Evolutionary conservation across 2,113 vertebrate genomes (phyloP).

Genomic region (Colinus virginianus): DNA sequence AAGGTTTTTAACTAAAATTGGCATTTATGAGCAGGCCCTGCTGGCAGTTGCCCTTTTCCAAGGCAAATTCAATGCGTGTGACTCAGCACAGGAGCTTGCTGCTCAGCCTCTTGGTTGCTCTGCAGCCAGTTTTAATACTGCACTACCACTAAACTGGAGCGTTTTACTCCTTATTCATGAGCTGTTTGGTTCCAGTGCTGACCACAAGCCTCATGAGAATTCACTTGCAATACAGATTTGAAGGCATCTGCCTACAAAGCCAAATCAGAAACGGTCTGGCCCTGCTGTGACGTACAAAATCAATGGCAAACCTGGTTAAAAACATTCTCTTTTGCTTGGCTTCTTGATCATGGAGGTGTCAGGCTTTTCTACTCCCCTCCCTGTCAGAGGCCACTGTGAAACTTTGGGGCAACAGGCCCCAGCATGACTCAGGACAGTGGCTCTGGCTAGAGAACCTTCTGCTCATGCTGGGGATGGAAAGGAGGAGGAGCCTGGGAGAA

Average conservation of each 20-base stretch:
- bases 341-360: neutral
- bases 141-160: neutral
- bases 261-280: neutral
- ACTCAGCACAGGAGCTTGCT: neutral
- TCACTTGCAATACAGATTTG: neutral
- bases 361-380: neutral
- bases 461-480: neutral
- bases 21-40: constrained; percentile 17
- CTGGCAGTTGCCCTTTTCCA: constrained; percentile 28
- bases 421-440: neutral
- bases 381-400: neutral
- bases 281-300: neutral
- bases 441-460: neutral
- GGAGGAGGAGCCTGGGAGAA: neutral
- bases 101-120: neutral
- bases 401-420: neutral
- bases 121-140: neutral
- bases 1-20: constrained; percentile 17
- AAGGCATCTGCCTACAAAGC: neutral
- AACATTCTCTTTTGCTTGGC: neutral
- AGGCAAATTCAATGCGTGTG: neutral
- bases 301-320: neutral
- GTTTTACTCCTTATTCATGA: neutral
- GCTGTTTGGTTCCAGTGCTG: neutral
- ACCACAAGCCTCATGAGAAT: neutral